Evolutionary conservation across 2,888 invertebrate species (phyloP).

Genomic region (Sinotaia quadrata): DNA sequence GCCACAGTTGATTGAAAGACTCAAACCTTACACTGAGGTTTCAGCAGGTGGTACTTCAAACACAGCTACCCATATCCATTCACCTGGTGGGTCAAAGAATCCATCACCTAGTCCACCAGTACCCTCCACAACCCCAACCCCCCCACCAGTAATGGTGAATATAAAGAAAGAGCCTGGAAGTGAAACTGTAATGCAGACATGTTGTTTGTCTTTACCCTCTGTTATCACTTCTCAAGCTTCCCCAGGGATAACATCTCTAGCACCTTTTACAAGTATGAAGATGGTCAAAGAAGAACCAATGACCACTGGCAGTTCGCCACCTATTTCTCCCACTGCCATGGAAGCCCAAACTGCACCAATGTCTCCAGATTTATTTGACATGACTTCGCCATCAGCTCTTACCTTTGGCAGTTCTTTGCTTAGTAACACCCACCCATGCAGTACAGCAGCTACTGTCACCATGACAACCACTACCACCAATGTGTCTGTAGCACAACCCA

Average conservation of each 20-base stretch:
- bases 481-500: constrained; percentile 39
- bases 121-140: constrained; percentile 23
- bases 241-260: constrained; percentile 2
- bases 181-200: constrained; percentile 23
- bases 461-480: neutral
- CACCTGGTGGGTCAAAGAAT: constrained; percentile 4
- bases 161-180: constrained; percentile 34
- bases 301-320: constrained; percentile 49
- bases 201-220: constrained; percentile 23
- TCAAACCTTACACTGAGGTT: constrained; percentile 78
- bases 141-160: constrained; percentile 28
- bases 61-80: neutral
- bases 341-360: constrained; percentile 44
- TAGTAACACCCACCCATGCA: constrained; percentile 1
- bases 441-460: constrained; percentile 8
- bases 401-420: constrained; percentile 21
- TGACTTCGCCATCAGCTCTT: constrained; percentile 47
- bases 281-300: constrained; percentile 42
- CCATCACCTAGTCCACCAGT: constrained; percentile 23
- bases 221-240: constrained; percentile 15
- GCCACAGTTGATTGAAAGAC: constrained; percentile 91
- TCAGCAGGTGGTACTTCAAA: constrained; percentile 19
- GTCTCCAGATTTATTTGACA: constrained; percentile 65
- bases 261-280: too few relatives aligned
- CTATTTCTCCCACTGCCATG: constrained; percentile 54